These are phyloP conservation scores for Lithophane semibrunnea DNA, from an alignment of 2,888 invertebrate genomes.

Conservation along the genomic window DNA sequence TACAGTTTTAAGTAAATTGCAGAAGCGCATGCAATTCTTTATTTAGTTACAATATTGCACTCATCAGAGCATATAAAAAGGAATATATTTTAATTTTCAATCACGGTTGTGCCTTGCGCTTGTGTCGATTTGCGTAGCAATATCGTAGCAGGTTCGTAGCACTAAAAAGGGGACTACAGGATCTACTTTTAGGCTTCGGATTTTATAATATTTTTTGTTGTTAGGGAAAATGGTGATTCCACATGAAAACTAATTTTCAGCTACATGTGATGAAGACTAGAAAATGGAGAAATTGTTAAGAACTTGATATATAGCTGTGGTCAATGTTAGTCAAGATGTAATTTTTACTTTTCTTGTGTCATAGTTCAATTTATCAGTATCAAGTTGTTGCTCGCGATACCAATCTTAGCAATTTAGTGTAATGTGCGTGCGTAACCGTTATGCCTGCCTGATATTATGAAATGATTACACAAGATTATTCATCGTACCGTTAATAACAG, in stretches of 20 bases:
- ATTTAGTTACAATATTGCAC: background rate
- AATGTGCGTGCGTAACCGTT: conserved; percentile 30
- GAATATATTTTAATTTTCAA: background rate
- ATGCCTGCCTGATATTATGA: conserved; percentile 32
- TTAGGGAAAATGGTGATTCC: no score
- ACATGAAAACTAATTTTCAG: background rate
- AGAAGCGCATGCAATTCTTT: background rate
- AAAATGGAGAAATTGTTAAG: background rate
- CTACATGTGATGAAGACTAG: background rate
- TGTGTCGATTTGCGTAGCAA: background rate
- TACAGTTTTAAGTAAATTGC: background rate
- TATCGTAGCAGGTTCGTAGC: background rate
- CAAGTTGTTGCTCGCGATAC: conserved; percentile 15
- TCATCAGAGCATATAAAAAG: background rate
- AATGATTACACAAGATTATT: conserved; percentile 50
- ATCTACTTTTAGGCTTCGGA: background rate
- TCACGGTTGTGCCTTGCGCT: background rate
- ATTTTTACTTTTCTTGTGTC: background rate
- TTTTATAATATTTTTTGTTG: background rate
- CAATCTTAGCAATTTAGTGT: conserved; percentile 9
- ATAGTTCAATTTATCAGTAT: conserved; percentile 7
- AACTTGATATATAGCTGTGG: background rate
- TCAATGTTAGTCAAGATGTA: background rate
- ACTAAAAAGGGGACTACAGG: background rate
- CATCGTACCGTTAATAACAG: conserved; percentile 16